A percentile compares a stretch with the other conserved stretches of the same genome.
phyloP scores from a whole-genome alignment of 92 coral and sea anemone species.

The Umimayanthus chanpuru region DNA sequence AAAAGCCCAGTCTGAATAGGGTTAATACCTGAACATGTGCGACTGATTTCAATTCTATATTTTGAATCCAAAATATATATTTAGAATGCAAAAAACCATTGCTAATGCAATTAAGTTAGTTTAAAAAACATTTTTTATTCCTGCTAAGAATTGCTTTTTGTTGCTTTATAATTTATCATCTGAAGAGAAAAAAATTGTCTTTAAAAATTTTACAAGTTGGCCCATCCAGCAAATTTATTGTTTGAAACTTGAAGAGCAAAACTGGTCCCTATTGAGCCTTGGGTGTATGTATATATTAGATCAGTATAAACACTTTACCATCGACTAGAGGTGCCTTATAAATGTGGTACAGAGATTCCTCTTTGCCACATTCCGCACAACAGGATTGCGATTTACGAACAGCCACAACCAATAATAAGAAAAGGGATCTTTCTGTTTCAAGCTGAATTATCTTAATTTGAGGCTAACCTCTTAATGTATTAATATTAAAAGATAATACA shows the following conservation, averaged over 20 bases:
- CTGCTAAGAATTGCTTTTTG: background rate
- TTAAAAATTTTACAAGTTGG: background rate
- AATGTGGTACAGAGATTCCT: background rate
- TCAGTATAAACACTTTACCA: background rate
- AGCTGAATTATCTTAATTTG: background rate
- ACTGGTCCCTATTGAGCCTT: background rate
- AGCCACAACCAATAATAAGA: background rate
- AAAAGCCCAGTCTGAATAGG: too few relatives aligned
- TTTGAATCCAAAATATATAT: too few relatives aligned
- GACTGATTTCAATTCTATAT: too few relatives aligned
- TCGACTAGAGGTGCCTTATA: background rate
- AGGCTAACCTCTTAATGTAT: background rate
- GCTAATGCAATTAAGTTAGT: background rate
- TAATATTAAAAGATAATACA: background rate
- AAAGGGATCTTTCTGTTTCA: background rate
- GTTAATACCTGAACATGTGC: too few relatives aligned
- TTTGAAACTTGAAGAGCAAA: background rate
- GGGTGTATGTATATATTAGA: background rate
- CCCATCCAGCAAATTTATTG: background rate
- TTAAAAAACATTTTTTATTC: too few relatives aligned
- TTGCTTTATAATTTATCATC: too few relatives aligned
- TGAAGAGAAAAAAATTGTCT: background rate
- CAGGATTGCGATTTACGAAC: background rate
- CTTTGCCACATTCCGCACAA: background rate
- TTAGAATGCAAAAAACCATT: background rate